Evolutionary conservation across 2,888 invertebrate genomes (phyloP).

Genomic region (Clepsis dumicolana): DNA sequence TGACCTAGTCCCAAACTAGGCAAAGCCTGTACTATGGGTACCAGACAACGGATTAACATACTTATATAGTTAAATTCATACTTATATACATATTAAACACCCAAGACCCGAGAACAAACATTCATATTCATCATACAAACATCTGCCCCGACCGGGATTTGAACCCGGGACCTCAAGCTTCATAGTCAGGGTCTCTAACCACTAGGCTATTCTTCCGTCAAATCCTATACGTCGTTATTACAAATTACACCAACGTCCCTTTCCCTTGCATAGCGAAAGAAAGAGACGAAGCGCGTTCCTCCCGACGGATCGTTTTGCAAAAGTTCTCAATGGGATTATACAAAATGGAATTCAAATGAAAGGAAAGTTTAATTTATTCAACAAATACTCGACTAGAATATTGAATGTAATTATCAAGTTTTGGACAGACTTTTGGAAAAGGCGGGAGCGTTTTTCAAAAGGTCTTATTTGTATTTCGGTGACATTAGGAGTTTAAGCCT

Average conservation of each 20-base stretch:
- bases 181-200: too few species aligned
- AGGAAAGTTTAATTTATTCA: slow-evolving; percentile 15
- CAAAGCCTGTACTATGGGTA: too few species aligned
- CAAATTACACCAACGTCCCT: not conserved
- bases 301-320: slow-evolving; percentile 1
- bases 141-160: too few species aligned
- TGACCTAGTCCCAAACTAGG: too few species aligned
- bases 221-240: not conserved
- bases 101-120: too few species aligned
- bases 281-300: not conserved
- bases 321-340: not conserved
- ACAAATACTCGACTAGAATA: slow-evolving; percentile 16
- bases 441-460: not conserved
- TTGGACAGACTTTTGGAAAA: not conserved
- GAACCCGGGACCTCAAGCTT: too few species aligned
- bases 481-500: not conserved
- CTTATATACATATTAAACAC: too few species aligned
- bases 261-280: not conserved
- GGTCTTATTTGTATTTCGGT: not conserved
- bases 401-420: slow-evolving; percentile 16
- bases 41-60: too few species aligned
- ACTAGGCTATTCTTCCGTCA: too few species aligned
- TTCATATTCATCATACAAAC: too few species aligned
- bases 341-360: slow-evolving; percentile 4
- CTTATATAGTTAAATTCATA: too few species aligned